Evolutionary conservation across 2,113 vertebrate genomes (phyloP).

Genomic region (Monarcha castaneiventris): DNA sequence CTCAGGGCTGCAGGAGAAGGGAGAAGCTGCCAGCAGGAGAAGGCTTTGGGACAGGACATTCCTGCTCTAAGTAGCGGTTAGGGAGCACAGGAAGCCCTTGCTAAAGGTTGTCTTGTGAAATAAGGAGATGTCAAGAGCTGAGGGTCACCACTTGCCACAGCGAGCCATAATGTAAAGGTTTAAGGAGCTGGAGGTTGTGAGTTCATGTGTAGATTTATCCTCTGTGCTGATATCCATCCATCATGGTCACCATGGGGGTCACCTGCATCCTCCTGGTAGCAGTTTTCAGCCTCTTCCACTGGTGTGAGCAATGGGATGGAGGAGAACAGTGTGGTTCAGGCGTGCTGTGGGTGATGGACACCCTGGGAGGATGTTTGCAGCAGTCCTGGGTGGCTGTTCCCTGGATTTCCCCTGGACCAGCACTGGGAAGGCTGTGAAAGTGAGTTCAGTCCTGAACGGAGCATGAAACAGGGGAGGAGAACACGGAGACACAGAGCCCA

Average conservation of each 20-base stretch:
- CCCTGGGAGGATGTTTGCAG: neutral
- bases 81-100: neutral
- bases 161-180: neutral
- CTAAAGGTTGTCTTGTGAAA: neutral
- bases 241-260: neutral
- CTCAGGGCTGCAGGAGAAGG: neutral
- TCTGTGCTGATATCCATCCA: neutral
- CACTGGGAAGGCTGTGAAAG: neutral
- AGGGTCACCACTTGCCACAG: neutral
- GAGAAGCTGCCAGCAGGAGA: neutral
- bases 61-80: neutral
- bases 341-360: neutral
- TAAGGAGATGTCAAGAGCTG: neutral
- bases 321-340: neutral
- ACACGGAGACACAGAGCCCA: neutral
- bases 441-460: rapidly evolving
- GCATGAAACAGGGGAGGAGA: neutral
- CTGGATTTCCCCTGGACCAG: neutral
- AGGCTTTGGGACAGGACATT: neutral
- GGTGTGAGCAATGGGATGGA: neutral
- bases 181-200: neutral
- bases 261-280: neutral
- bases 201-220: neutral
- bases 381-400: neutral
- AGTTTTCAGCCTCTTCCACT: neutral